Percentiles rank a stretch among this genome's conserved stretches.
Conservation (phyloP, 2,888 invertebrate species). For the Tanytarsus gracilentus region DNA sequence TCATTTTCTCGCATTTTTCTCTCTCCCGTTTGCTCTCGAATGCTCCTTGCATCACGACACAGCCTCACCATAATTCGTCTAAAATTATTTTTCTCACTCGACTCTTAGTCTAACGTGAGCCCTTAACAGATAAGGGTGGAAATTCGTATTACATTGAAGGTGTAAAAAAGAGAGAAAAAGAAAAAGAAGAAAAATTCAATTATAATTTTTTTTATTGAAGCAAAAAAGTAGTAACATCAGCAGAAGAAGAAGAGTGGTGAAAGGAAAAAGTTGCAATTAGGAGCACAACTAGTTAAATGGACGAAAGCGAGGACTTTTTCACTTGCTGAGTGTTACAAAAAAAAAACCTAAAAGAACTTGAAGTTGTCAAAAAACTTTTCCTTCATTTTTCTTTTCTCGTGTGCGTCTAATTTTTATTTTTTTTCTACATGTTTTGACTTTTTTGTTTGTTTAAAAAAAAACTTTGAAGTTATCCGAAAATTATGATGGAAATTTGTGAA, state of each 20-base stretch:
- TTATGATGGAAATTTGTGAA: neutral
- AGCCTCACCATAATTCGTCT: slow-evolving; percentile 3
- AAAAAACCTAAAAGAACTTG: slow-evolving; percentile 6
- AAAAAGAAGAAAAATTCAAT: neutral
- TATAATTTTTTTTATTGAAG: slow-evolving; percentile 23
- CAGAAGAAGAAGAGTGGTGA: neutral
- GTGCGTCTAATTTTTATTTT: neutral
- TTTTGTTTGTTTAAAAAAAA: neutral
- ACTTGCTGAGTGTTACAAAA: too few species aligned
- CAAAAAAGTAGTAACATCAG: slow-evolving; percentile 4
- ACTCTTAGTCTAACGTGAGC: slow-evolving; percentile 29
- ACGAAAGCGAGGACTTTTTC: neutral
- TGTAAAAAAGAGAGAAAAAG: neutral
- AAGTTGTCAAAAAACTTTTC: slow-evolving; percentile 19
- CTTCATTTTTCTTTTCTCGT: slow-evolving; percentile 7
- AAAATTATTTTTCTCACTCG: slow-evolving; percentile 1
- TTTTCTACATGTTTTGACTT: neutral
- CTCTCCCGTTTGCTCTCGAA: neutral
- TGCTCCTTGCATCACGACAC: neutral
- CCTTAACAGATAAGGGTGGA: slow-evolving; percentile 29
- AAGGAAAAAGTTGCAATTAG: neutral
- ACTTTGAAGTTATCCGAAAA: neutral
- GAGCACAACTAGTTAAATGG: too few species aligned
- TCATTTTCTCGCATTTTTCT: neutral
- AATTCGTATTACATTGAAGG: slow-evolving; percentile 14